A percentile compares a stretch with the other conserved stretches of the same genome.
Evolutionary conservation across 2,888 invertebrate genomes (phyloP).

Genomic region (Drosophila multiciliata): DNA sequence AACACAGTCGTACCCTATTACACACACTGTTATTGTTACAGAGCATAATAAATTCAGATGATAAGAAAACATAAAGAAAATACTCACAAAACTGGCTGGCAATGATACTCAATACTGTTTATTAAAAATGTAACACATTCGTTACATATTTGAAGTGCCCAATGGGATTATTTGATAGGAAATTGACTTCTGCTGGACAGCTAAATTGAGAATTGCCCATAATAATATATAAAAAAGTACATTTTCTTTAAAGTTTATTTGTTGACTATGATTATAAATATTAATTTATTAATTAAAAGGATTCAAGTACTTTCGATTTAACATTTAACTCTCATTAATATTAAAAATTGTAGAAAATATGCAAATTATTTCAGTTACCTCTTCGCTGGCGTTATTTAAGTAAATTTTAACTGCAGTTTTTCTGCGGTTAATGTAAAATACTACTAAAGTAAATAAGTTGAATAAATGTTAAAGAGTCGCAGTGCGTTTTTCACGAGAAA

Average conservation of each 20-base stretch:
- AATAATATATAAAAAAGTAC: not conserved
- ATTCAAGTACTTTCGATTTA: not conserved
- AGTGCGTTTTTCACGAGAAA: slow-evolving; percentile 33
- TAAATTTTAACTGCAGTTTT: not conserved
- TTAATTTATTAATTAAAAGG: not conserved
- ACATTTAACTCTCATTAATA: not conserved
- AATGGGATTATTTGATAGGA: slow-evolving; percentile 8
- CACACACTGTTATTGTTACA: not conserved
- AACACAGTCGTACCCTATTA: not conserved
- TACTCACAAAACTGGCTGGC: slow-evolving; percentile 36
- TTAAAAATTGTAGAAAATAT: not conserved
- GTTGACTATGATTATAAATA: not conserved
- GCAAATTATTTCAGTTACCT: slow-evolving; percentile 20
- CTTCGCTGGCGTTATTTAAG: slow-evolving; percentile 7
- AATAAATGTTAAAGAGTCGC: slow-evolving; percentile 7
- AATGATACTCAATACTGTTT: slow-evolving; percentile 57
- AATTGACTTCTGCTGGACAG: not conserved
- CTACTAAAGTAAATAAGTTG: slow-evolving; percentile 7
- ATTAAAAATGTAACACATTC: slow-evolving; percentile 65
- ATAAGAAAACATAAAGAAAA: slow-evolving; percentile 44
- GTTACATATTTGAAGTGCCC: slow-evolving; percentile 26
- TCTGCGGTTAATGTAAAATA: not conserved
- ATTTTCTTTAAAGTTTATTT: not conserved
- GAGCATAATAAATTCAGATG: slow-evolving; percentile 37
- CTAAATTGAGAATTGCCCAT: too few species aligned